A percentile compares a stretch with the other conserved stretches of the same genome.
Evolutionary conservation across 1,140 invertebrate genomes (phyloP).

Genomic region (Danaus plexippus): DNA sequence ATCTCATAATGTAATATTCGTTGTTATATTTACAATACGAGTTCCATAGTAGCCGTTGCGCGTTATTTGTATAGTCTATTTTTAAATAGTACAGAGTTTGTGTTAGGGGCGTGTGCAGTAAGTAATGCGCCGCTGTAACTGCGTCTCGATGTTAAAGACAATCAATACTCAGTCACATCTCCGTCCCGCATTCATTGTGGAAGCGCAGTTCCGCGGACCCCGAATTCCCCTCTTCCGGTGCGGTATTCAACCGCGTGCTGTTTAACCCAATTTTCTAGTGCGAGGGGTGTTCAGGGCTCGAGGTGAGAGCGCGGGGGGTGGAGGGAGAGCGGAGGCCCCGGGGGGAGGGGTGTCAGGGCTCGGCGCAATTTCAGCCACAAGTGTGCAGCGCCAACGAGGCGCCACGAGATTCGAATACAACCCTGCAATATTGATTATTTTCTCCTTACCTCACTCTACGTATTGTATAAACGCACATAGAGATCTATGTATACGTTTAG

Average conservation of each 20-base stretch:
- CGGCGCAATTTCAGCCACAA: conserved; percentile 61
- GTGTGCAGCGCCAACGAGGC: conserved; percentile 58
- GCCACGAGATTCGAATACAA: conserved; percentile 60
- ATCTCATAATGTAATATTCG: too few relatives aligned
- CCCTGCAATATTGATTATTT: conserved; percentile 70
- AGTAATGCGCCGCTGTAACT: conserved; percentile 34
- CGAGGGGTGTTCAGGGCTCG: conserved; percentile 52
- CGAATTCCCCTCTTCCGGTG: conserved; percentile 66
- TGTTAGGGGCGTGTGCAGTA: conserved; percentile 33
- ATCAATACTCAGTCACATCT: conserved; percentile 69
- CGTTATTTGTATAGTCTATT: too few relatives aligned
- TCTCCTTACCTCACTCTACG: too few relatives aligned
- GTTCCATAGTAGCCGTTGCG: too few relatives aligned
- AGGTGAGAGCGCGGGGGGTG: conserved; percentile 32
- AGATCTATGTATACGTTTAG: too few relatives aligned
- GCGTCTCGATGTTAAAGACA: conserved; percentile 54
- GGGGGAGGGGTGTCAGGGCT: conserved; percentile 23
- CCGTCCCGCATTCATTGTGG: conserved; percentile 63
- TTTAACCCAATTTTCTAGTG: conserved; percentile 70
- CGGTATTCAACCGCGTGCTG: conserved; percentile 61
- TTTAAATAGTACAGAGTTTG: conserved; percentile 4
- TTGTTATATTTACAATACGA: too few relatives aligned
- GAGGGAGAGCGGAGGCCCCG: background rate
- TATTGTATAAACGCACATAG: too few relatives aligned
- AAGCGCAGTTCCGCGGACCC: conserved; percentile 62